Conservation (phyloP, 2,797 vertebrate species). For the Chaenodraco wilsoni region DNA sequence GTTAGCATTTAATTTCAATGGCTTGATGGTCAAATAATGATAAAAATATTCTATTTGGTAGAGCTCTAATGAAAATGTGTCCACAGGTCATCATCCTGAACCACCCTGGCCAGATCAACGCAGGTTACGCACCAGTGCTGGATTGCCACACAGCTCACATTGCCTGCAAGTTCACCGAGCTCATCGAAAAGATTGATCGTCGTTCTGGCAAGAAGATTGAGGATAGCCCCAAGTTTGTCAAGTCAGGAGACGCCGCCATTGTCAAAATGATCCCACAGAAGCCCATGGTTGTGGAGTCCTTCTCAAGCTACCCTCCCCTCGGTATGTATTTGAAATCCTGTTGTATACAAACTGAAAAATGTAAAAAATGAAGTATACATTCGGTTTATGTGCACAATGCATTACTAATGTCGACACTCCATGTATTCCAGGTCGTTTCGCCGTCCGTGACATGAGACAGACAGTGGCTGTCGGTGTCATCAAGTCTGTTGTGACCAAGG, state of each 20-base stretch:
- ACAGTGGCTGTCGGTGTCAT: constrained; percentile 87
- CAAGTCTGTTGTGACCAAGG: constrained; percentile 81
- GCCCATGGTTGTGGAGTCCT: constrained; percentile 85
- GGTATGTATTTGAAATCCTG: constrained; percentile 54
- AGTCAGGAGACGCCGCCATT: constrained; percentile 84
- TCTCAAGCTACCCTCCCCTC: constrained; percentile 80
- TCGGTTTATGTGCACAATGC: too few species aligned
- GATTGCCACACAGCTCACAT: constrained; percentile 87
- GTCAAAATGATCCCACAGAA: constrained; percentile 80
- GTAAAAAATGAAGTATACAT: too few species aligned
- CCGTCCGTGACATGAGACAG: constrained; percentile 88
- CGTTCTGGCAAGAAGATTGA: constrained; percentile 87
- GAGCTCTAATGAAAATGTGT: not conserved
- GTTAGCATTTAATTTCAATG: constrained; percentile 46
- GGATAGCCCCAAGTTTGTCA: constrained; percentile 81
- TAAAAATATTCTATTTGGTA: too few species aligned
- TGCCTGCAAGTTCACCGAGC: constrained; percentile 85
- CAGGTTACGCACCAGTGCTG: constrained; percentile 84
- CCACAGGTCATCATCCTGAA: constrained; percentile 87
- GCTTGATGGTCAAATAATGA: too few species aligned
- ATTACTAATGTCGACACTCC: not conserved
- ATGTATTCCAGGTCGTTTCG: constrained; percentile 79
- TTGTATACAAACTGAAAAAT: not conserved
- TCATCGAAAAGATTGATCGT: constrained; percentile 88
- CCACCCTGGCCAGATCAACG: constrained; percentile 83